Evolutionary conservation across 2,888 invertebrate species (phyloP), one percentile per base, ranked within the genome.

Genomic region (Willowsia nigromaculata): DNA sequence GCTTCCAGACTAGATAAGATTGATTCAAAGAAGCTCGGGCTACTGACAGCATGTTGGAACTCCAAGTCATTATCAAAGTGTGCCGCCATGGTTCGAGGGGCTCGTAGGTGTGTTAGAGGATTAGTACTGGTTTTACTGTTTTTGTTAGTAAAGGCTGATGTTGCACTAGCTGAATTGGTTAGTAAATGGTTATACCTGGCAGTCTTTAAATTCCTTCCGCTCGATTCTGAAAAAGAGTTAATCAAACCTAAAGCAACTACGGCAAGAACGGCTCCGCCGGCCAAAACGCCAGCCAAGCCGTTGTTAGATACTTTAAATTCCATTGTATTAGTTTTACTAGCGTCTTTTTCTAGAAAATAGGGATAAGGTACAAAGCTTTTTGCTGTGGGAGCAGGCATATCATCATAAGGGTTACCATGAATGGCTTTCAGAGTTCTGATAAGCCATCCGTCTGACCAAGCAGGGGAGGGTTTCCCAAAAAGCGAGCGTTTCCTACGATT

Each of bases 1-100:
- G 91, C 90, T 88, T 93, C 92, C 65, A 93, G 90, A 89, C 92
- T 92, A 68, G 91, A 90, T 22, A 93, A 83, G 56, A 93, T 90
- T 50, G 90, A 90, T 71, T 91, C 91, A 71, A 93, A 89, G 74
- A 92, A 92, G 86, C 91, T 89, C 50, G 92, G 90, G 83, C 84
- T 92, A 59, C 90, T 78, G 50, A 56, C 84, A 25, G 89, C 82
- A n/a, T 87, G 88, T 22, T 85, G 81, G 50, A 62, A 78, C 50
- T 68, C 87, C 74, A 90, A 59, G 30, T 90, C 53, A 82, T 90
- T 90, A 7, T 82, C 81, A 53, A 68, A 76, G 27, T 84, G 47
- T 59, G 71, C 68, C 81, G 71, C 78, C 81, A 90, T 82, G 53
- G 18, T 37, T 84, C 90, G 85, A 33, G 82, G 76, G 53, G 89